These are phyloP conservation scores for Brachyalestes nurse DNA, from an alignment of 2,797 vertebrate genomes.

Conservation along the genomic window DNA sequence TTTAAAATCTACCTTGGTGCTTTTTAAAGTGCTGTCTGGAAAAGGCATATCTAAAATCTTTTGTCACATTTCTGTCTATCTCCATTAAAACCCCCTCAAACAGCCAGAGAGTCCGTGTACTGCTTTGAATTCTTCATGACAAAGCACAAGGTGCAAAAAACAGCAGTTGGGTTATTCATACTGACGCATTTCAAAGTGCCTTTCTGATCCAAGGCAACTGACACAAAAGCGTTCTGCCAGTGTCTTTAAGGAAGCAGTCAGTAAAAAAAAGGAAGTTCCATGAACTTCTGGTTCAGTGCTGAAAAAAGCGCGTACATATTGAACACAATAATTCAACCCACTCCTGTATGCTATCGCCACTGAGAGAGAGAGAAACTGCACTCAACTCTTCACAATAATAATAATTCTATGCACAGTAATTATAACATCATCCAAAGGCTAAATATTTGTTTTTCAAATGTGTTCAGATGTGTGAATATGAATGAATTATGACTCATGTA, in stretches of 20 bases:
- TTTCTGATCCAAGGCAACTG: constrained; percentile 28
- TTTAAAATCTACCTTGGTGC: constrained; percentile 29
- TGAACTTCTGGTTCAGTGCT: constrained; percentile 15
- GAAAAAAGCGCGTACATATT: not conserved
- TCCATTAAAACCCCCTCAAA: constrained; percentile 59
- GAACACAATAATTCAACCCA: constrained; percentile 7
- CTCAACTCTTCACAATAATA: constrained; percentile 36
- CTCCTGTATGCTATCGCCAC: not conserved
- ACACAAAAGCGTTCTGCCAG: constrained; percentile 23
- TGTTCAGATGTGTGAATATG: too few species aligned
- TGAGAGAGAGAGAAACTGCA: not conserved
- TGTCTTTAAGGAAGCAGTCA: constrained; percentile 6
- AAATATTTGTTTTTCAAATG: too few species aligned
- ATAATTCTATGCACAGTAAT: not conserved
- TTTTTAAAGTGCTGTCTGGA: constrained; percentile 34
- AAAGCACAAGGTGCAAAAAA: constrained; percentile 54
- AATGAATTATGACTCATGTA: too few species aligned
- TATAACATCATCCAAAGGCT: too few species aligned
- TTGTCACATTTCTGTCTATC: constrained; percentile 51
- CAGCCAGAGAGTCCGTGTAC: constrained; percentile 37
- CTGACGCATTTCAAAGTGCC: constrained; percentile 34
- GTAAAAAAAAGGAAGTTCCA: constrained; percentile 13
- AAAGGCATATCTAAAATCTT: constrained; percentile 35
- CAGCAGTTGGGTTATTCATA: constrained; percentile 54
- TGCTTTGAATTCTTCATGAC: constrained; percentile 56